phyloP scores from a whole-genome alignment of 2,888 invertebrate species.

The Pterobdella sp. region DNA sequence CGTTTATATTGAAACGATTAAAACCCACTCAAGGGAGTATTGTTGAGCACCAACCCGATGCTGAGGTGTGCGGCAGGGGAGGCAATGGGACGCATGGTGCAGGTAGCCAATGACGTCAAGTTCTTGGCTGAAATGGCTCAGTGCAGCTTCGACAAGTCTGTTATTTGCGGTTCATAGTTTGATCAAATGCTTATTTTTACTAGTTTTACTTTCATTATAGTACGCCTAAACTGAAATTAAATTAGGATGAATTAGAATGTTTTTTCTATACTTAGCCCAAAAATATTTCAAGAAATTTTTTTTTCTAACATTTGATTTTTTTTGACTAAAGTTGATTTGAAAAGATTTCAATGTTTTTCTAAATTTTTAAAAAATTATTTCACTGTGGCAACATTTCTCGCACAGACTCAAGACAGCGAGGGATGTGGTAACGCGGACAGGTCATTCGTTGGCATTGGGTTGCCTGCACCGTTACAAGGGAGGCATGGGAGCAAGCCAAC shows the following conservation, averaged over 20 bases:
- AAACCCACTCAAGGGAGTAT: constrained; percentile 50
- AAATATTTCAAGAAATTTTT: too few relatives aligned
- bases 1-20: too few relatives aligned
- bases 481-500: constrained; percentile 88
- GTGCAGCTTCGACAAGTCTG: constrained; percentile 70
- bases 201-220: too few relatives aligned
- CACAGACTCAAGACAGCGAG: constrained; percentile 66
- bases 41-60: constrained; percentile 54
- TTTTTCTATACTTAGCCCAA: too few relatives aligned
- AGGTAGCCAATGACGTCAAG: constrained; percentile 74
- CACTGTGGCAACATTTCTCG: background rate
- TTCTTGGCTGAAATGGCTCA: constrained; percentile 83
- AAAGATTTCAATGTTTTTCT: too few relatives aligned
- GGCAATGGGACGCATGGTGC: constrained; percentile 83
- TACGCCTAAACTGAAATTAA: too few relatives aligned
- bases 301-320: too few relatives aligned
- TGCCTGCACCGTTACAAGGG: constrained; percentile 90
- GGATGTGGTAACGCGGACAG: constrained; percentile 75
- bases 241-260: too few relatives aligned
- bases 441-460: constrained; percentile 83
- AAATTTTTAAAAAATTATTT: too few relatives aligned
- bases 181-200: too few relatives aligned
- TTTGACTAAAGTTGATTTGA: too few relatives aligned
- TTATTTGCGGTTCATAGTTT: background rate
- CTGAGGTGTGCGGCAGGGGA: constrained; percentile 90